Conservation (phyloP, 2,113 vertebrate species). For the Anguilla rostrata region DNA sequence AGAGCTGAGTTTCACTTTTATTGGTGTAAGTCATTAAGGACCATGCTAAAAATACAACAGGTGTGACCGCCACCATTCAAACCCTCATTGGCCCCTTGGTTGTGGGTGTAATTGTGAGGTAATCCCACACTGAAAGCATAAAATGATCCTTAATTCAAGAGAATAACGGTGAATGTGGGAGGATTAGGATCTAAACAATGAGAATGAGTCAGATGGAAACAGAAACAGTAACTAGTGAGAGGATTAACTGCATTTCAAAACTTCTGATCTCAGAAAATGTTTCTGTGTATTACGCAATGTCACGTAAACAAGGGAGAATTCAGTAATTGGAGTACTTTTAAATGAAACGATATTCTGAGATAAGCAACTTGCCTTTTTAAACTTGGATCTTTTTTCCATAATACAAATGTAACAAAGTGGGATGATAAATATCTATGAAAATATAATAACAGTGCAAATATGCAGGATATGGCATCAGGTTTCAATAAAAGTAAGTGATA, state of each 20-base stretch:
- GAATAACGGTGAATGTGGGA: background rate
- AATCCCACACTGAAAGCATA: background rate
- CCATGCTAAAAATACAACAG: background rate
- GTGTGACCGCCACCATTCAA: background rate
- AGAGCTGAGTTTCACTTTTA: too few relatives aligned
- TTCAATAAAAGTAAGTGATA: too few relatives aligned
- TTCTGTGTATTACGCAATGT: background rate
- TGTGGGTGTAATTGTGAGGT: background rate
- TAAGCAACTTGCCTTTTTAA: background rate
- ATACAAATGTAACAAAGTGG: too few relatives aligned
- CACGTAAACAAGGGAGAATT: background rate
- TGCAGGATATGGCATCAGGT: too few relatives aligned
- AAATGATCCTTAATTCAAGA: background rate
- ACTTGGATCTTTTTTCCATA: background rate
- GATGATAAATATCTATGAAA: too few relatives aligned
- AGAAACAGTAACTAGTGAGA: constrained; percentile 11
- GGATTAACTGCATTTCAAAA: background rate
- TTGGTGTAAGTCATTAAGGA: too few relatives aligned
- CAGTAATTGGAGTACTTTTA: background rate
- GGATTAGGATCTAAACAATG: background rate
- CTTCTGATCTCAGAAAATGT: background rate
- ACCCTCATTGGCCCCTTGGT: background rate
- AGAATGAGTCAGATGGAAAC: background rate
- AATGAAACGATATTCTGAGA: background rate
- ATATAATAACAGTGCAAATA: too few relatives aligned